These are phyloP conservation scores for Trematomus loennbergii DNA, from an alignment of 2,113 vertebrate genomes.

Conservation along the genomic window DNA sequence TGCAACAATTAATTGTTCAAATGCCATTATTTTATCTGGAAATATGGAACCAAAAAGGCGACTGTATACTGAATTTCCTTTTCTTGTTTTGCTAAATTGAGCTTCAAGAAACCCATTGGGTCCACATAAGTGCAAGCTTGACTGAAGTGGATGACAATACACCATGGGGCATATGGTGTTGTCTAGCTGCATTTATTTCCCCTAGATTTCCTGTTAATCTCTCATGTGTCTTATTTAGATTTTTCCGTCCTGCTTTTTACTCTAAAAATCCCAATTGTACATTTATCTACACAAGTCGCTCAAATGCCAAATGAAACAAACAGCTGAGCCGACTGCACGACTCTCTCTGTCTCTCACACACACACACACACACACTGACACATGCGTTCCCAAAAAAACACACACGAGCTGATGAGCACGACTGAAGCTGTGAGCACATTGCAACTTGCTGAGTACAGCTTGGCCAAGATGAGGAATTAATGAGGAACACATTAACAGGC, in stretches of 20 bases:
- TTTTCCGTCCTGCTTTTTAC: neutral
- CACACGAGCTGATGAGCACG: slow-evolving; percentile 26
- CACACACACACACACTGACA: slow-evolving; percentile 15
- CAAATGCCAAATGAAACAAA: slow-evolving; percentile 48
- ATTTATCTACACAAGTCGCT: slow-evolving; percentile 50
- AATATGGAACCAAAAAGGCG: slow-evolving; percentile 40
- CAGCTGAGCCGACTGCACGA: slow-evolving; percentile 44
- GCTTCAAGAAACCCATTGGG: slow-evolving; percentile 39
- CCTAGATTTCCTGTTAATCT: slow-evolving; percentile 73
- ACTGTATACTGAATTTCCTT: slow-evolving; percentile 23
- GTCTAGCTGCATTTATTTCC: slow-evolving; percentile 46
- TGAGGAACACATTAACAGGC: slow-evolving; percentile 50
- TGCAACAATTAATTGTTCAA: neutral
- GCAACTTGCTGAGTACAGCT: slow-evolving; percentile 51
- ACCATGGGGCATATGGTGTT: slow-evolving; percentile 62
- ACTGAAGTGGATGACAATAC: slow-evolving; percentile 57
- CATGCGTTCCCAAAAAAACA: slow-evolving; percentile 8
- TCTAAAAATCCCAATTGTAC: slow-evolving; percentile 28
- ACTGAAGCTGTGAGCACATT: slow-evolving; percentile 49
- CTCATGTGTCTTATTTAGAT: slow-evolving; percentile 44
- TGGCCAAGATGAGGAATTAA: slow-evolving; percentile 66
- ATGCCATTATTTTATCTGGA: slow-evolving; percentile 14
- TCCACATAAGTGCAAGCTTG: slow-evolving; percentile 30
- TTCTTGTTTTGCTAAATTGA: slow-evolving; percentile 20
- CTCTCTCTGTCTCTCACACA: neutral